Percentiles rank a stretch among this genome's conserved stretches.
Conservation (phyloP, 2,797 vertebrate genomes). For the Mycteria americana region DNA sequence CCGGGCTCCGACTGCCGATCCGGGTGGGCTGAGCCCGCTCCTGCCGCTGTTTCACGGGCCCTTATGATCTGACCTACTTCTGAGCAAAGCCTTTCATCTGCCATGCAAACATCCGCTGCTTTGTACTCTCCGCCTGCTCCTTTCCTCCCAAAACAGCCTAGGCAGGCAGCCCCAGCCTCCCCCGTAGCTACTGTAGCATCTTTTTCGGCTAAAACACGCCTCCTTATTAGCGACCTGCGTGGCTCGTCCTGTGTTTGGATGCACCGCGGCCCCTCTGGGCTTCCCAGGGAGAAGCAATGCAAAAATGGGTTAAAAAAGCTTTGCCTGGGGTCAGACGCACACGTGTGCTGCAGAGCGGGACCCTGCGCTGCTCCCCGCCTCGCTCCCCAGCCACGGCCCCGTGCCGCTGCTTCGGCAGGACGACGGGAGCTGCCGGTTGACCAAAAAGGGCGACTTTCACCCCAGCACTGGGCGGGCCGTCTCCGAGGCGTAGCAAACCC, state of each 20-base stretch:
- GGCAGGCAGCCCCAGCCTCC: not conserved
- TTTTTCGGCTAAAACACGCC: not conserved
- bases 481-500: not conserved
- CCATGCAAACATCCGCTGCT: not conserved
- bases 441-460: not conserved
- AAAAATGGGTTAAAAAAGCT: not conserved
- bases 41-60: not conserved
- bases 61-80: not conserved
- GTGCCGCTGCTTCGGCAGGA: not conserved
- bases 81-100: not conserved
- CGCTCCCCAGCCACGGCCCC: fast-evolving
- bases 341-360: not conserved
- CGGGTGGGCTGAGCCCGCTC: not conserved
- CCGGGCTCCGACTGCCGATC: not conserved
- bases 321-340: not conserved
- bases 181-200: not conserved
- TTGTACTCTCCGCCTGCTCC: not conserved
- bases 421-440: not conserved
- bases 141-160: not conserved
- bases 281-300: not conserved
- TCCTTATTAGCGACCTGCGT: fast-evolving
- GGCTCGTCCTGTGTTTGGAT: not conserved
- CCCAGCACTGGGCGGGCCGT: not conserved
- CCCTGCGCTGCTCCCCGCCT: not conserved
- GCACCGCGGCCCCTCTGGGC: fast-evolving